Percentiles rank a stretch among this genome's conserved stretches.
Conservation (phyloP, 2,113 vertebrate species). For the Choloepus hoffmanni region DNA sequence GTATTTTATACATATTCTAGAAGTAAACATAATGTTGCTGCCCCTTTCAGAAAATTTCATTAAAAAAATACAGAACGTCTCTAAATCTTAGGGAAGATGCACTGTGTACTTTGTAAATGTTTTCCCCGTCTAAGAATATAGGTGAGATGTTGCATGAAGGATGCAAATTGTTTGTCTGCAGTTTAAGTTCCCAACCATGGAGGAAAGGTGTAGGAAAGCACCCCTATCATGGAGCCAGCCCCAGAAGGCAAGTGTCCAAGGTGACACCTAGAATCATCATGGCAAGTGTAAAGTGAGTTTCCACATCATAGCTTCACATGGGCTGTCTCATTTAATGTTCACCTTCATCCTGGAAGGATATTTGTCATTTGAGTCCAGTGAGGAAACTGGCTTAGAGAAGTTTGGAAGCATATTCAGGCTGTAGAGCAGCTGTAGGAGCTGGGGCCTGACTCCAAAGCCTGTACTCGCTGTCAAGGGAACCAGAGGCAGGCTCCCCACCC, state of each 20-base stretch:
- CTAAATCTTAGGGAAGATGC: not conserved
- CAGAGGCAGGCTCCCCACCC: not conserved
- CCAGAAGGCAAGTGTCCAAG: not conserved
- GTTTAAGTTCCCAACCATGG: not conserved
- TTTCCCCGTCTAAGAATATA: not conserved
- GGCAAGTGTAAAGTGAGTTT: not conserved
- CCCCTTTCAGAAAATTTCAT: not conserved
- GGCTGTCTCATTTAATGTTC: not conserved
- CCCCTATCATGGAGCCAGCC: not conserved
- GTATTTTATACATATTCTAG: not conserved
- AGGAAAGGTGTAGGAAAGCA: not conserved
- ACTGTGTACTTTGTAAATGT: constrained; percentile 33
- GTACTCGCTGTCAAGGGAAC: not conserved
- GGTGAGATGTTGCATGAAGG: not conserved
- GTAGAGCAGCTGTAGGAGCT: not conserved
- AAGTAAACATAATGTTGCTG: not conserved
- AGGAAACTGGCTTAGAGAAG: not conserved
- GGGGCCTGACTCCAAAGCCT: not conserved
- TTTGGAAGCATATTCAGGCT: not conserved
- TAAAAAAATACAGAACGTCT: not conserved
- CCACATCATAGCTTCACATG: not conserved
- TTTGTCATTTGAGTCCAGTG: not conserved
- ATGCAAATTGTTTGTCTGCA: not conserved
- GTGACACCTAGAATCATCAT: not conserved
- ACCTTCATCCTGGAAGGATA: not conserved